These are phyloP conservation scores for Petroica traversi DNA, from an alignment of 2,113 vertebrate genomes.

Conservation along the genomic window DNA sequence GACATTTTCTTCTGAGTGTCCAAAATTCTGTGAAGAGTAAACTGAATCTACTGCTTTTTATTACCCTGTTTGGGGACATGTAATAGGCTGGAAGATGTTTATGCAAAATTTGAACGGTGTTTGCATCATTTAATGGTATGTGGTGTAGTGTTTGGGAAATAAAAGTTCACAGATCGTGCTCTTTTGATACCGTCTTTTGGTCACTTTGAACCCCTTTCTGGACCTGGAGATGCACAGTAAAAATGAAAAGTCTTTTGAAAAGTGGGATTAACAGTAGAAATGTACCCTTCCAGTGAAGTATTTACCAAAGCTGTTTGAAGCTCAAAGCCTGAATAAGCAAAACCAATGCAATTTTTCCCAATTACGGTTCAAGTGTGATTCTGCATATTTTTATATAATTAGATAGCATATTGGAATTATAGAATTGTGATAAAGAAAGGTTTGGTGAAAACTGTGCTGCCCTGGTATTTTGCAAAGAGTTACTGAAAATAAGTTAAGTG, in stretches of 20 bases:
- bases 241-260: not conserved
- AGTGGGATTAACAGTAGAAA: not conserved
- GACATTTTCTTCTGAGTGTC: not conserved
- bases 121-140: not conserved
- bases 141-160: not conserved
- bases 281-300: not conserved
- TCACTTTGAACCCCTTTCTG: not conserved
- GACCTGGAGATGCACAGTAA: not conserved
- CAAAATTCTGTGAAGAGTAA: not conserved
- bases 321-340: slow-evolving; percentile 51
- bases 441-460: slow-evolving; percentile 26
- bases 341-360: not conserved
- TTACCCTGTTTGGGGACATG: not conserved
- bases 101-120: not conserved
- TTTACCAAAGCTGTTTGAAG: not conserved
- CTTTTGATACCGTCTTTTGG: not conserved
- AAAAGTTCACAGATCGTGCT: not conserved
- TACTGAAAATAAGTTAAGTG: slow-evolving; percentile 55
- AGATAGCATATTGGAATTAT: slow-evolving; percentile 33
- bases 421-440: slow-evolving; percentile 33
- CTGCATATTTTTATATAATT: slow-evolving; percentile 40
- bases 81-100: not conserved
- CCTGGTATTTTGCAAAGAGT: slow-evolving; percentile 29
- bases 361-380: not conserved
- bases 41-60: not conserved